These are phyloP conservation scores for Podarcis raffonei DNA, from an alignment of 2,113 vertebrate species.

Conservation along the genomic window DNA sequence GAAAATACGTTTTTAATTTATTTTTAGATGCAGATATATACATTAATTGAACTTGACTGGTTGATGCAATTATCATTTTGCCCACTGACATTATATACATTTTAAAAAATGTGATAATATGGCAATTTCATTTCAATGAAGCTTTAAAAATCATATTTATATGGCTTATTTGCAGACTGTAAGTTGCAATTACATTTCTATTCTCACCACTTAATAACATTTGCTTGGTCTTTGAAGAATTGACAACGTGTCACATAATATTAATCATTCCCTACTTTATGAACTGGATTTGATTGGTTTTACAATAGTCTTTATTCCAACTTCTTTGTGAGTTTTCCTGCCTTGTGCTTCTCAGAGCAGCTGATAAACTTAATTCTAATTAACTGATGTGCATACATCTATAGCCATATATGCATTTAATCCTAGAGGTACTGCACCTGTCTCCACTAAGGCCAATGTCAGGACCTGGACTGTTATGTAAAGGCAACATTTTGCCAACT, in stretches of 20 bases:
- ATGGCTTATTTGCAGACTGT: background rate
- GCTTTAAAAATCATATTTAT: slow-evolving; percentile 1
- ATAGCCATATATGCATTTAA: slow-evolving; percentile 37
- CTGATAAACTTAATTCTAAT: slow-evolving; percentile 32
- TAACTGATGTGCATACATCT: slow-evolving; percentile 36
- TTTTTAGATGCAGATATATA: slow-evolving; percentile 14
- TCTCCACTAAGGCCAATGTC: slow-evolving; percentile 35
- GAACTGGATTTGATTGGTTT: background rate
- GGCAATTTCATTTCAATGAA: background rate
- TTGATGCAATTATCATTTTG: slow-evolving; percentile 28
- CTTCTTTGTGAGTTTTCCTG: slow-evolving; percentile 5
- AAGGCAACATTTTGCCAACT: background rate
- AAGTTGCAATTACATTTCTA: background rate
- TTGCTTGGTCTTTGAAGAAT: slow-evolving; percentile 12
- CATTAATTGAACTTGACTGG: slow-evolving; percentile 35
- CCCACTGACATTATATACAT: slow-evolving; percentile 11
- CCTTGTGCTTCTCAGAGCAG: slow-evolving; percentile 12
- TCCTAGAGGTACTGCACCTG: slow-evolving; percentile 1
- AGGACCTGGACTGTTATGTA: slow-evolving; percentile 26
- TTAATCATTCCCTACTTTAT: slow-evolving; percentile 36
- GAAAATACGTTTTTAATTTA: slow-evolving; percentile 24
- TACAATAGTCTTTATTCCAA: background rate
- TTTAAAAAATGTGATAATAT: background rate
- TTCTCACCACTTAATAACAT: slow-evolving; percentile 1
- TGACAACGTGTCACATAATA: background rate